Evolutionary conservation across 2,888 invertebrate genomes (phyloP).

Genomic region (Marronus borbonicus): DNA sequence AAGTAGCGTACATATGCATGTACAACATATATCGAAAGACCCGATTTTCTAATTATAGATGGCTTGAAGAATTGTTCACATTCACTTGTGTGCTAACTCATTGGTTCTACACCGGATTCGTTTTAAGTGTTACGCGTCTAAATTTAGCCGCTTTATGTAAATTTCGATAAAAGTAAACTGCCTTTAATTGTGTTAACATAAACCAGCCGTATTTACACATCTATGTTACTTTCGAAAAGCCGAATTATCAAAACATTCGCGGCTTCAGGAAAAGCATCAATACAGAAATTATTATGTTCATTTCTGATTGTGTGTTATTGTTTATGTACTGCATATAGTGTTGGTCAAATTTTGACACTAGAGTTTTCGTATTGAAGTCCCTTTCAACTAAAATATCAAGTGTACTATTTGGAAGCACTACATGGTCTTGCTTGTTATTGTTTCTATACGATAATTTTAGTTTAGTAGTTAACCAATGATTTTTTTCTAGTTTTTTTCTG

Average conservation of each 20-base stretch:
- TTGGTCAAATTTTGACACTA: no score
- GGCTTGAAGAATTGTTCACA: slow-evolving; percentile 24
- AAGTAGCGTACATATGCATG: background rate
- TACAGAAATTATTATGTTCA: no score
- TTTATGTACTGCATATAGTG: no score
- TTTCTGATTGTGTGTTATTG: no score
- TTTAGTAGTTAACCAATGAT: no score
- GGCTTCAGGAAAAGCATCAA: background rate
- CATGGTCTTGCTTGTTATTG: no score
- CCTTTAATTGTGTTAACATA: slow-evolving; percentile 35
- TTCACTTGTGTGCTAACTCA: slow-evolving; percentile 23
- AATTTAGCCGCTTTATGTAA: slow-evolving; percentile 40
- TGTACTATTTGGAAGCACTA: no score
- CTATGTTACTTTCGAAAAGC: background rate
- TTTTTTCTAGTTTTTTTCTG: no score
- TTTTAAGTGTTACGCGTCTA: slow-evolving; percentile 43
- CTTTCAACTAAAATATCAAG: no score
- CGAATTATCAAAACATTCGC: background rate
- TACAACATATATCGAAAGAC: slow-evolving; percentile 13
- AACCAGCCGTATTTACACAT: slow-evolving; percentile 29
- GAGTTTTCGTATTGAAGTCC: no score
- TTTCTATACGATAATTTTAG: no score
- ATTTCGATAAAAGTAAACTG: slow-evolving; percentile 42
- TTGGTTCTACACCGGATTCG: slow-evolving; percentile 24
- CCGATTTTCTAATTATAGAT: slow-evolving; percentile 38